Evolutionary conservation across 2,888 invertebrate genomes (phyloP).

Genomic region (Sialis lutaria): DNA sequence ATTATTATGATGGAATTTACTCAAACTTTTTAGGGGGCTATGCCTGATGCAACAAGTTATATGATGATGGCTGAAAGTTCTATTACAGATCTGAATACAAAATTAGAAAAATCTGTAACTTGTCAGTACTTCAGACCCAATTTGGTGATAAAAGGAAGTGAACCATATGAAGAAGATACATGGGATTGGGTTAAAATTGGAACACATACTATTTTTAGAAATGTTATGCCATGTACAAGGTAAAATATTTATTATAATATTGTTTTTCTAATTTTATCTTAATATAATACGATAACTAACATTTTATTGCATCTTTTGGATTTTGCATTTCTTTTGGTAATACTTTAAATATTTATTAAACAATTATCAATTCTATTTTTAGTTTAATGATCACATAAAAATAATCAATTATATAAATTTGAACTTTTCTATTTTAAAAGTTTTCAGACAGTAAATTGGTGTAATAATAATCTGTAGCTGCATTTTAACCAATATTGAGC

Average conservation of each 20-base stretch:
- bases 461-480: too few relatives aligned
- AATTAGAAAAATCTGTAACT: constrained; percentile 32
- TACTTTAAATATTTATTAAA: not conserved
- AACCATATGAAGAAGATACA: constrained; percentile 45
- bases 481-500: too few relatives aligned
- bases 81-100: constrained; percentile 43
- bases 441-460: too few relatives aligned
- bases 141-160: constrained; percentile 41
- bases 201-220: constrained; percentile 36
- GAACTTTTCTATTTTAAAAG: too few relatives aligned
- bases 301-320: not conserved
- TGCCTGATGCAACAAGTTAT: constrained; percentile 49
- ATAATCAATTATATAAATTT: too few relatives aligned
- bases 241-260: constrained; percentile 12
- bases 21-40: constrained; percentile 32
- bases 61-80: constrained; percentile 50
- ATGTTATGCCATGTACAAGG: constrained; percentile 47
- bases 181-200: constrained; percentile 59
- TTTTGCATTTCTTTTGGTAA: not conserved
- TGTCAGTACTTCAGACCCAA: constrained; percentile 47
- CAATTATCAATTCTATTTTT: not conserved
- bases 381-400: too few relatives aligned
- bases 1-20: not conserved
- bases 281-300: not conserved
- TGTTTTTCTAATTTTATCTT: not conserved